phyloP scores from a whole-genome alignment of 2,113 vertebrate species.

The Smithornis capensis region DNA sequence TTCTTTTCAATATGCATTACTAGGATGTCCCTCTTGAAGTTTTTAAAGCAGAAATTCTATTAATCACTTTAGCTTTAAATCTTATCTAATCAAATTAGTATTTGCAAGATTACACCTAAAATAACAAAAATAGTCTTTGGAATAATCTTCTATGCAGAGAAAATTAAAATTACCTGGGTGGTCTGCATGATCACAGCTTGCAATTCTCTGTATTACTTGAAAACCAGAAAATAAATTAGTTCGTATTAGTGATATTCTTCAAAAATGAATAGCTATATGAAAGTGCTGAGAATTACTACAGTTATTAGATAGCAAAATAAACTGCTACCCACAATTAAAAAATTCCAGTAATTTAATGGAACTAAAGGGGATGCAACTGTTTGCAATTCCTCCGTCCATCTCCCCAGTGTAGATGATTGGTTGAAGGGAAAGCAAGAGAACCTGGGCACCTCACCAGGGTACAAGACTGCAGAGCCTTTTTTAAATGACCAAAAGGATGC shows the following conservation, averaged over 20 bases:
- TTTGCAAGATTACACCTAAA: slow-evolving; percentile 29
- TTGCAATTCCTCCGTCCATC: neutral
- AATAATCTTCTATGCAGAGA: slow-evolving; percentile 24
- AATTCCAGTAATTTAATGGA: neutral
- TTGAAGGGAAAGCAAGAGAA: neutral
- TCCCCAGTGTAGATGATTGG: neutral
- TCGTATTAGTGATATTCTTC: slow-evolving; percentile 31
- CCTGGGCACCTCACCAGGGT: neutral
- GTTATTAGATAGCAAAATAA: slow-evolving; percentile 21
- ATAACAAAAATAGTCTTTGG: slow-evolving; percentile 16
- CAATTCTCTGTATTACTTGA: neutral
- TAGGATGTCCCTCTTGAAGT: neutral
- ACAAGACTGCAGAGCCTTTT: neutral
- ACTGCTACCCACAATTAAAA: neutral
- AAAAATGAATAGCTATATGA: slow-evolving; percentile 20
- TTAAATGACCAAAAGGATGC: neutral
- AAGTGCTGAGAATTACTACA: slow-evolving; percentile 24
- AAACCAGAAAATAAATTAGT: slow-evolving; percentile 56
- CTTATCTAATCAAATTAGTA: slow-evolving; percentile 53
- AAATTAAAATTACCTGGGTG: slow-evolving; percentile 44
- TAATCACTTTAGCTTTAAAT: slow-evolving; percentile 9
- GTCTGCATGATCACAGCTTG: slow-evolving; percentile 40
- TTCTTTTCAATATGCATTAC: slow-evolving; percentile 9
- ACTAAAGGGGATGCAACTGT: neutral
- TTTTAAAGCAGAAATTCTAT: slow-evolving; percentile 19